Evolutionary conservation across 1,140 invertebrate species (phyloP).

Genomic region (Daktulosphaira vitifoliae): DNA sequence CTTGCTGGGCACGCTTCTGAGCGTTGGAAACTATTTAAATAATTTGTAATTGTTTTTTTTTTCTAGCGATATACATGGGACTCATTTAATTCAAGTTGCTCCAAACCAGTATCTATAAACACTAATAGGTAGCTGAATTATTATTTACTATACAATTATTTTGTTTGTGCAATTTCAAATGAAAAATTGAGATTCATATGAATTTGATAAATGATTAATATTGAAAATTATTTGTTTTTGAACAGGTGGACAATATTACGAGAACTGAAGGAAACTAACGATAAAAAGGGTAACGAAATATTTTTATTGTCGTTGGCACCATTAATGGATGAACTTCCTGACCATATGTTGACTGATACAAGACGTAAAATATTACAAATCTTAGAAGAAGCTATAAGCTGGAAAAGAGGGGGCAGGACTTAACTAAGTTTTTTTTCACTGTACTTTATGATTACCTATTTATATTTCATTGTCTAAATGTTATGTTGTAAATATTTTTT

Average conservation of each 20-base stretch:
- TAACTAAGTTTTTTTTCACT: too few species aligned
- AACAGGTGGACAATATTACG: slow-evolving; percentile 25
- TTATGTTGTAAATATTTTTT: too few species aligned
- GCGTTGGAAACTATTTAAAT: too few species aligned
- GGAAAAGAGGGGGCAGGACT: background rate
- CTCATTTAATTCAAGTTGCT: background rate
- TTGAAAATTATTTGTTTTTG: too few species aligned
- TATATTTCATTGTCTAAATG: too few species aligned
- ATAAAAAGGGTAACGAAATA: slow-evolving; percentile 25
- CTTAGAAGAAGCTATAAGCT: slow-evolving; percentile 7
- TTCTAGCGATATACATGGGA: slow-evolving; percentile 9
- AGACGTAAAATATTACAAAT: slow-evolving; percentile 26
- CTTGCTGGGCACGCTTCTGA: too few species aligned
- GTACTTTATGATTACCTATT: too few species aligned
- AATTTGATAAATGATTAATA: too few species aligned
- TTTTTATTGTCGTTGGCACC: slow-evolving; percentile 1
- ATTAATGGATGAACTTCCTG: slow-evolving; percentile 16
- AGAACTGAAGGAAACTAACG: slow-evolving; percentile 15
- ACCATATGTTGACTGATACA: slow-evolving; percentile 2
- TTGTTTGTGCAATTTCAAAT: too few species aligned
- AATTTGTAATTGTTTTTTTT: too few species aligned
- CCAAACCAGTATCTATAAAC: slow-evolving; percentile 24
- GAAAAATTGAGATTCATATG: too few species aligned
- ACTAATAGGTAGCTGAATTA: slow-evolving; percentile 24
- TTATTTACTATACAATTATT: too few species aligned